Evolutionary conservation across 2,888 invertebrate genomes (phyloP), one percentile per base, ranked within the genome.

Genomic region (Protophormia terraenovae): DNA sequence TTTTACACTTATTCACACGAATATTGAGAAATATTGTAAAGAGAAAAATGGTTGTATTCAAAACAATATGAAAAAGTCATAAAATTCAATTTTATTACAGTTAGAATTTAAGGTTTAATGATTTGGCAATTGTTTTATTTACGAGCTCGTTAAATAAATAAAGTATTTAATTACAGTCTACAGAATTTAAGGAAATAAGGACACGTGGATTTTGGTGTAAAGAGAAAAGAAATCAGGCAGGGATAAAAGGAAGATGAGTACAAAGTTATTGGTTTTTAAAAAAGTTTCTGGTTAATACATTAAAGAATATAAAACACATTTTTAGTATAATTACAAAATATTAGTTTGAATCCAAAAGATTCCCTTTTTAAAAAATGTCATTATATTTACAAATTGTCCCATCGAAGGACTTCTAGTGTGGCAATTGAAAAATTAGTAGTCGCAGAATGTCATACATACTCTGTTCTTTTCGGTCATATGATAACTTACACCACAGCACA

Each of bases 11-110:
- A n/a, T 22, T 32, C 32, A 16, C 35, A n/a, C 64, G 71, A n/a
- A n/a, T 53, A 58, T 50, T 64, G 87, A 87, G 89, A 89, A 89
- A 90, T 89, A 89, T 89, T 64, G n/a, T 64, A 14, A n/a, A n/a
- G 7, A 27, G 19, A 47, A 47, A 14, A 7, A 27, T 64, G 53
- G 16, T 76, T 41, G 66, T 19, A 55, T 53, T 88, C 87, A 86
- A 87, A 88, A 58, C 41, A 58, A 53, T 58, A 75, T 58, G 55
- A 67, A 62, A 64, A 77, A 86, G 88, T 88, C 91, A 88, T 90
- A 89, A 90, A 91, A 89, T 86, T 87, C 29, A 88, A 88, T 86
- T 90, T 90, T 89, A 89, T 88, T 87, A 81, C 86, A 66, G 53
- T 35, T 62, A 78, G 73, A 78, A 66, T 83, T 84, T 84, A 78